Evolutionary conservation across 2,888 invertebrate genomes (phyloP).

Genomic region (Drosophila sordidula): DNA sequence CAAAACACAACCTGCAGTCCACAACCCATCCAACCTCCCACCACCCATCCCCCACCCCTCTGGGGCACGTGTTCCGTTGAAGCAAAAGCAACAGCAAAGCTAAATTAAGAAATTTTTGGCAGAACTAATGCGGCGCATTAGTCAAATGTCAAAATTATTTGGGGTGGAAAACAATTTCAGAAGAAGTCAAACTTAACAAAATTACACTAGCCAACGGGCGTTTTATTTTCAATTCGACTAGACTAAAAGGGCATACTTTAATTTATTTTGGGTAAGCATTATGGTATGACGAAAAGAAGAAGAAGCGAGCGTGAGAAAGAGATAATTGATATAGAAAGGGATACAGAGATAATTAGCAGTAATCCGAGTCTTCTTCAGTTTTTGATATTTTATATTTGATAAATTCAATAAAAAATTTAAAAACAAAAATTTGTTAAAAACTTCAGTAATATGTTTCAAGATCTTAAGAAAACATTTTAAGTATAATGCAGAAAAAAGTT

Average conservation of each 20-base stretch:
- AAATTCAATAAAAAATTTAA: no score
- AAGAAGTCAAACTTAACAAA: conserved; percentile 28
- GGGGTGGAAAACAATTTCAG: conserved; percentile 50
- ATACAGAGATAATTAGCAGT: no score
- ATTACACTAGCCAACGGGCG: conserved; percentile 29
- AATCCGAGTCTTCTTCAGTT: no score
- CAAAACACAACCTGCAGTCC: conserved; percentile 3
- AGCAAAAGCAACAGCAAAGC: conserved; percentile 49
- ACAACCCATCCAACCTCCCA: background rate
- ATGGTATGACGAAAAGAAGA: background rate
- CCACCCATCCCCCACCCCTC: background rate
- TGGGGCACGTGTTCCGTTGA: conserved; percentile 32
- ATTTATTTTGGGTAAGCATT: no score
- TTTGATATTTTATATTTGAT: no score
- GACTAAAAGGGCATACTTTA: background rate
- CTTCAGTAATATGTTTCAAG: no score
- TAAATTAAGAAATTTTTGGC: conserved; percentile 71
- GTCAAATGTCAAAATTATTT: conserved; percentile 74
- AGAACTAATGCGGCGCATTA: conserved; percentile 75
- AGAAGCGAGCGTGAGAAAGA: no score
- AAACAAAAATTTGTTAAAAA: no score
- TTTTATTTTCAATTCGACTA: background rate
- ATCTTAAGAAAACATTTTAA: no score
- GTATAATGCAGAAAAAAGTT: no score
- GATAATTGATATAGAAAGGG: no score